A percentile compares a stretch with the other conserved stretches of the same genome.
phyloP scores from a whole-genome alignment of 2,797 vertebrate species.

The Vespertilio murinus region DNA sequence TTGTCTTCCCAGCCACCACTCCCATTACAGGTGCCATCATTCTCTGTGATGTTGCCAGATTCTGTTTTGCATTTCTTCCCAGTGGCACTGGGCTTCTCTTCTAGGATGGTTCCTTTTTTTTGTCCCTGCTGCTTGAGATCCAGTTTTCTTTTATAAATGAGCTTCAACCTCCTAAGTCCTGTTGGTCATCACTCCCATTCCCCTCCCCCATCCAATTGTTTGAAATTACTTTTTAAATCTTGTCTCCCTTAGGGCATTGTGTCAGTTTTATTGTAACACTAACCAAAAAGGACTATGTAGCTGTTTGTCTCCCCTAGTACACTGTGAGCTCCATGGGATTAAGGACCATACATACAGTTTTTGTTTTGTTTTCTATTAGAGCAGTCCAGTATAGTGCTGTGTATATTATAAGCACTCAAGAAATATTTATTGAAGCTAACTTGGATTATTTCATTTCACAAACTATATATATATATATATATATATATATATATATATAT shows the following conservation, averaged over 20 bases:
- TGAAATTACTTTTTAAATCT: not conserved
- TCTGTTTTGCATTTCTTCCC: not conserved
- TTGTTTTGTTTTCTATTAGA: conserved; percentile 2
- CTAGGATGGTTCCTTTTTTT: not conserved
- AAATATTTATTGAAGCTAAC: conserved; percentile 2
- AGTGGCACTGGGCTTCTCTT: not conserved
- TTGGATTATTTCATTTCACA: not conserved
- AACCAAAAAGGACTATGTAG: not conserved
- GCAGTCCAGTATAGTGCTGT: not conserved
- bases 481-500: too few species aligned
- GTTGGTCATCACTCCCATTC: not conserved
- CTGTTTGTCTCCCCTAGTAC: not conserved
- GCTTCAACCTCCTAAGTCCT: not conserved
- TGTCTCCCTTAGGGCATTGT: not conserved
- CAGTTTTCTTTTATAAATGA: not conserved
- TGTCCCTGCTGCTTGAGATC: not conserved
- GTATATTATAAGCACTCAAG: not conserved
- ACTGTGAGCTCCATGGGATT: not conserved
- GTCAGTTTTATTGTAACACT: not conserved
- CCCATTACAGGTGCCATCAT: not conserved
- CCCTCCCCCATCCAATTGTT: not conserved
- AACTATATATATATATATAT: not conserved
- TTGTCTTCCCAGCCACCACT: not conserved
- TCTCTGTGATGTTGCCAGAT: not conserved
- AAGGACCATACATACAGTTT: not conserved